Evolutionary conservation across 1,140 invertebrate genomes (phyloP).

Genomic region (Formica exsecta): DNA sequence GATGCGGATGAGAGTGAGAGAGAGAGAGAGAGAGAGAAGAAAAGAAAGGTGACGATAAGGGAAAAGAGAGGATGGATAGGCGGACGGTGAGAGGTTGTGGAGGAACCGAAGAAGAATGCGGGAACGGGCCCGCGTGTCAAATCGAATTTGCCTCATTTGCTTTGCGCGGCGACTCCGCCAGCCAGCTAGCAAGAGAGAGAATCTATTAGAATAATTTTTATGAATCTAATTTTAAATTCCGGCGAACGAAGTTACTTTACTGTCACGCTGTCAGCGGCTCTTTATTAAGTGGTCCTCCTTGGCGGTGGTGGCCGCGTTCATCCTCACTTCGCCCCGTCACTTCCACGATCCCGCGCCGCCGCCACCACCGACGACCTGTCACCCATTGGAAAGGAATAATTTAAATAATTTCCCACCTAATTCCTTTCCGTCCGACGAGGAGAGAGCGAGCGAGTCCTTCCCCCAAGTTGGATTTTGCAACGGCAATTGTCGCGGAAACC

Average conservation of each 20-base stretch:
- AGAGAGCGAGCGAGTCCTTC: not conserved
- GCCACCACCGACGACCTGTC: constrained; percentile 66
- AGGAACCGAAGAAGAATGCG: constrained; percentile 73
- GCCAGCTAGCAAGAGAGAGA: constrained; percentile 79
- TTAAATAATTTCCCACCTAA: constrained; percentile 77
- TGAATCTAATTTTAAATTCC: constrained; percentile 87
- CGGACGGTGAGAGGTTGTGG: constrained; percentile 58
- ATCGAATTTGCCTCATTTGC: constrained; percentile 86
- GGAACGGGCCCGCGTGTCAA: constrained; percentile 82
- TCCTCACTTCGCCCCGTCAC: constrained; percentile 9
- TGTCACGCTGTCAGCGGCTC: constrained; percentile 82
- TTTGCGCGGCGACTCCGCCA: constrained; percentile 71
- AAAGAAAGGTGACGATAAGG: constrained; percentile 19
- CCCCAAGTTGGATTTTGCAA: constrained; percentile 55
- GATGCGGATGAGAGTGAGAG: constrained; percentile 7
- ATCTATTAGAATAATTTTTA: constrained; percentile 87
- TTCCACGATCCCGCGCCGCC: not conserved
- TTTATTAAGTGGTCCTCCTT: constrained; percentile 81
- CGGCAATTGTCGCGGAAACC: constrained; percentile 37
- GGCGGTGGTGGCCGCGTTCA: constrained; percentile 48
- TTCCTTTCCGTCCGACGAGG: constrained; percentile 51
- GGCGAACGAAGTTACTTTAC: constrained; percentile 82
- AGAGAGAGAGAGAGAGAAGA: constrained; percentile 7
- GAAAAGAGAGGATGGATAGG: constrained; percentile 4
- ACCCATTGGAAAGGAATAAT: constrained; percentile 78